phyloP scores from a whole-genome alignment of 2,888 invertebrate species.

The Caenorhabditis virilis region DNA sequence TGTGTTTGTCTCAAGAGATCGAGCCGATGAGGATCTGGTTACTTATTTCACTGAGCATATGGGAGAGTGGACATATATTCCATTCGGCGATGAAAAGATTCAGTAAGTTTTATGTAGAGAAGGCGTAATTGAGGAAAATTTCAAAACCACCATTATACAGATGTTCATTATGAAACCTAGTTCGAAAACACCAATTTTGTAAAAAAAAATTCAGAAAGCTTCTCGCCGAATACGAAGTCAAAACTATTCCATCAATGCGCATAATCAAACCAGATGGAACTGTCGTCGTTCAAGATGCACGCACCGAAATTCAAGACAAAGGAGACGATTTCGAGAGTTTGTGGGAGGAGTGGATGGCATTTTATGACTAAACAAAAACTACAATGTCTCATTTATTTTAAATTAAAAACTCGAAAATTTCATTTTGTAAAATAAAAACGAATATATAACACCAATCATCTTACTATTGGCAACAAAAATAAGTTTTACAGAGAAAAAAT shows the following conservation, averaged over 20 bases:
- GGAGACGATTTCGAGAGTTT: conserved; percentile 41
- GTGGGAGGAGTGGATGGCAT: conserved; percentile 49
- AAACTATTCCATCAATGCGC: conserved; percentile 70
- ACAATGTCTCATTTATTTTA: background rate
- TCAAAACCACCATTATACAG: background rate
- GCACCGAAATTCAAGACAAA: conserved; percentile 70
- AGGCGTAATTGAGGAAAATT: no score
- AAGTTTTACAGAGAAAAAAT: background rate
- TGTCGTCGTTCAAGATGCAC: conserved; percentile 70
- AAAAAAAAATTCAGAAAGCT: conserved; percentile 51
- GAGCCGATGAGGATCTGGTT: conserved; percentile 50
- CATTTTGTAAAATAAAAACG: no score
- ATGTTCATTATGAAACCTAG: background rate
- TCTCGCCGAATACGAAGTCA: conserved; percentile 59
- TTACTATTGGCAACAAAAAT: background rate
- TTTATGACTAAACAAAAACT: conserved; percentile 14
- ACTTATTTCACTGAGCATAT: conserved; percentile 64
- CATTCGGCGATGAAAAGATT: conserved; percentile 59
- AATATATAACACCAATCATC: no score
- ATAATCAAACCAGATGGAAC: conserved; percentile 71
- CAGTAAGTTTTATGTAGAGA: conserved; percentile 41
- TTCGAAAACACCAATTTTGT: no score
- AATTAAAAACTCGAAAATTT: background rate
- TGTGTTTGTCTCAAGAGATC: conserved; percentile 64
- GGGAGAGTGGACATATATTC: conserved; percentile 62